A percentile compares a stretch with the other conserved stretches of the same genome.
Evolutionary conservation across 1,140 invertebrate genomes (phyloP).

Genomic region (Homarus americanus): DNA sequence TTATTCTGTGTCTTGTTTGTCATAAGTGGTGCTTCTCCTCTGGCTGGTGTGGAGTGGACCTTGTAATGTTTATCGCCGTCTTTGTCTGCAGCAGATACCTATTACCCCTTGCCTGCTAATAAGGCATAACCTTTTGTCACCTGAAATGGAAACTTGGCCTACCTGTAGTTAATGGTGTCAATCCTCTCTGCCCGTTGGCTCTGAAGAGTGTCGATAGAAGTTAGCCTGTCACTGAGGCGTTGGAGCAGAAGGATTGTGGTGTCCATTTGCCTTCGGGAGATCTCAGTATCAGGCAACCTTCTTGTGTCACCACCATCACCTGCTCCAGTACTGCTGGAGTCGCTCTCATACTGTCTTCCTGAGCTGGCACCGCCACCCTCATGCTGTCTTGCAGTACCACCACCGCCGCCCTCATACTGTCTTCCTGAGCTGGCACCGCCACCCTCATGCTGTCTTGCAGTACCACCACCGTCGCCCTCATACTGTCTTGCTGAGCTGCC

Average conservation of each 20-base stretch:
- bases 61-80: no score
- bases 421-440: not conserved
- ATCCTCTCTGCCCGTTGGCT: conserved; percentile 78
- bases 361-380: not conserved
- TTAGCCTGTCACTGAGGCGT: conserved; percentile 78
- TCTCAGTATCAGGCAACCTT: conserved; percentile 9
- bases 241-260: conserved; percentile 74
- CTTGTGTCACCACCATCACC: not conserved
- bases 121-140: no score
- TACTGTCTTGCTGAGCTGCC: not conserved
- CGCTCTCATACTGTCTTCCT: not conserved
- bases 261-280: conserved; percentile 54
- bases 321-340: not conserved
- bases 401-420: not conserved
- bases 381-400: not conserved
- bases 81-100: no score
- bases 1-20: no score
- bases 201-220: conserved; percentile 78
- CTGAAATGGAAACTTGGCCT: no score
- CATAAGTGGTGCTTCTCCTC: no score
- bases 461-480: not conserved
- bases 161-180: conserved; percentile 80
- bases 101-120: no score
- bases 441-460: not conserved
- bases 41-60: no score